Evolutionary conservation across 2,113 vertebrate species (phyloP).

Genomic region (Baryphthengus martii): DNA sequence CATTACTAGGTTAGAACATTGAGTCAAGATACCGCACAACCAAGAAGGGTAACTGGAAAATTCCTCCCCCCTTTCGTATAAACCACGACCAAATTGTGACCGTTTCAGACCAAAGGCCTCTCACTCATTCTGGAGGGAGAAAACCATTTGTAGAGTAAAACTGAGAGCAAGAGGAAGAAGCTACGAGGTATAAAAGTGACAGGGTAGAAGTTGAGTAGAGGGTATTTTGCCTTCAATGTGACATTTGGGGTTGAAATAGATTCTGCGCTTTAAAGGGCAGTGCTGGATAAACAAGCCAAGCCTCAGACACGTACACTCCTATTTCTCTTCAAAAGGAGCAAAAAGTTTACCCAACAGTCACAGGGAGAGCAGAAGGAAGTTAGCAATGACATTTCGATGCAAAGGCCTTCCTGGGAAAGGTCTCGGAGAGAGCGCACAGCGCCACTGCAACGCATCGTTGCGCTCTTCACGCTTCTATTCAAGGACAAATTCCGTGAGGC

Average conservation of each 20-base stretch:
- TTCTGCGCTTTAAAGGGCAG: slow-evolving; percentile 38
- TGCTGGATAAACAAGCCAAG: slow-evolving; percentile 11
- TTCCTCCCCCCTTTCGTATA: neutral
- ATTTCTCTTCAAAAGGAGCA: slow-evolving; percentile 23
- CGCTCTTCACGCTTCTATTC: neutral
- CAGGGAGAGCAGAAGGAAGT: neutral
- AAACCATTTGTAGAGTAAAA: neutral
- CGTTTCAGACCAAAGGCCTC: neutral
- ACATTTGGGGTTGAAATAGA: slow-evolving; percentile 39
- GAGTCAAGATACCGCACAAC: neutral
- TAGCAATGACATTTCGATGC: slow-evolving; percentile 22
- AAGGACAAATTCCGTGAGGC: neutral
- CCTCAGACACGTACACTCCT: neutral
- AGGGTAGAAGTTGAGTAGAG: neutral
- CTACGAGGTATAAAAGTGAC: neutral
- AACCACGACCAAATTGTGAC: too few species aligned
- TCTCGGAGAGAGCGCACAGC: neutral
- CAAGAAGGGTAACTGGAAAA: neutral
- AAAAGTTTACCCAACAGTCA: neutral
- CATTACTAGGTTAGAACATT: neutral
- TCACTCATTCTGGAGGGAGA: neutral
- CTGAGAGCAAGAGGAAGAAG: neutral
- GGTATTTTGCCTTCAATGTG: neutral
- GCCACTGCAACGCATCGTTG: neutral
- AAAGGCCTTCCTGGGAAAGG: slow-evolving; percentile 1